Base-by-base conservation (phyloP, 2,888 invertebrate species). In the Callimorpha dominula region DNA sequence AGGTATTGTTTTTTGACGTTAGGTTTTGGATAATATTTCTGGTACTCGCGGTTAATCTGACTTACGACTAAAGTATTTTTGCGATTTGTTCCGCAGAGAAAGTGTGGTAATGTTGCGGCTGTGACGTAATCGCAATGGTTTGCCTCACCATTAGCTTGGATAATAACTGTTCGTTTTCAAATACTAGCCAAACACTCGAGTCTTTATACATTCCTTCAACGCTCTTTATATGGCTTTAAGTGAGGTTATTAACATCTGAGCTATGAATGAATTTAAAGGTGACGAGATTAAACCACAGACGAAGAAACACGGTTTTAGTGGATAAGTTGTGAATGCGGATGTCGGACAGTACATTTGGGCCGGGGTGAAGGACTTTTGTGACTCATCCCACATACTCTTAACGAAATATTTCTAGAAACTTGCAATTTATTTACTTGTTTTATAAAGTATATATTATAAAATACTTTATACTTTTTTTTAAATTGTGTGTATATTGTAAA, bases 311-410 rank as follows among this genome's bases (percentile, higher is more conserved):
- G 85, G 85, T 87, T 92, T 88, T 89, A 87, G 85, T 85, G 81
- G 86, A 80, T 87, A 89, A 88, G 89, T 87, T 89, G 84, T 88
- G 88, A 91, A 93, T 88, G 91, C 94, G 93, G 92, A 94, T 93
- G 90, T 91, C 83, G 85, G 83, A 78, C 81, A 87, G 87, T 86
- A 84, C 85, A 88, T 84, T 80, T 87, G 78, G 78, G 85, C 81
- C 79, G 90, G 92, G 93, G 92, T 94, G 93, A 94, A 95, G 94
- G 94, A 90, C 94, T 91, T 81, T 81, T 81, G 87, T 95, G 94
- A 94, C 87, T 94, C 94, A 94, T 86, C 86, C 86, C 82, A 84
- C 86, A 85, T 83, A 85, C 86, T 87, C 85, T 85, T 83, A 77
- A 85, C 86, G 86, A 86, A 90, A 89, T 88, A 90, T 89, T 82